Percentiles rank a stretch among this genome's conserved stretches.
These are phyloP conservation scores for Amiota mariae DNA, from an alignment of 2,888 invertebrate species.

Conservation along the genomic window DNA sequence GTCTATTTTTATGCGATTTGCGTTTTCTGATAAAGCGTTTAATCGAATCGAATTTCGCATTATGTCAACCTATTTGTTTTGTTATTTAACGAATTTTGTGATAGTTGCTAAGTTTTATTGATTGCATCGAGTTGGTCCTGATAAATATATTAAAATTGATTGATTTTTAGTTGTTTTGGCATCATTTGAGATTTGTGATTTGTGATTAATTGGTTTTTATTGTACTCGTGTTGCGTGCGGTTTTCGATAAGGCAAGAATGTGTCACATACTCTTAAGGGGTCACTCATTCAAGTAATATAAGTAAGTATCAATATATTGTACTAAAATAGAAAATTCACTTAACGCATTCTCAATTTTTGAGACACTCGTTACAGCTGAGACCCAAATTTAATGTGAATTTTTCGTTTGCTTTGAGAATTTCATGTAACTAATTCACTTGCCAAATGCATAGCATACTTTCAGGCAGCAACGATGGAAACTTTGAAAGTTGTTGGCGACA, in stretches of 20 bases:
- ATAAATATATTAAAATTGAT: conserved; percentile 59
- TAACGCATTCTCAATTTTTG: too few relatives aligned
- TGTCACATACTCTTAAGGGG: not conserved
- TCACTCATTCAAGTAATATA: not conserved
- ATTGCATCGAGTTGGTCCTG: conserved; percentile 55
- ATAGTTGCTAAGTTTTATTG: conserved; percentile 8
- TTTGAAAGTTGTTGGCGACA: too few relatives aligned
- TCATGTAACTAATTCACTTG: not conserved
- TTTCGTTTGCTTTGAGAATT: not conserved
- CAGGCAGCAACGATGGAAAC: not conserved
- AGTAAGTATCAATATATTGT: not conserved
- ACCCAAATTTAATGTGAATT: too few relatives aligned
- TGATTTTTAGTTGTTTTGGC: conserved; percentile 39
- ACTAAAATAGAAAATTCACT: not conserved
- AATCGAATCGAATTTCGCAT: conserved; percentile 62
- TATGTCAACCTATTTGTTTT: conserved; percentile 39
- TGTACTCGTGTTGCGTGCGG: not conserved
- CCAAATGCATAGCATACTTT: conserved; percentile 1
- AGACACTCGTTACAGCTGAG: too few relatives aligned
- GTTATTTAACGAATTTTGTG: conserved; percentile 20
- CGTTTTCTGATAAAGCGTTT: conserved; percentile 55
- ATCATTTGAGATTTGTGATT: conserved; percentile 40
- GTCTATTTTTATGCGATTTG: conserved; percentile 52
- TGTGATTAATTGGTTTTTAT: conserved; percentile 59
- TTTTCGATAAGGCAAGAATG: not conserved